Evolutionary conservation across 1,140 invertebrate species (phyloP), one percentile per base, ranked within the genome.

Genomic region (Dinoponera quadriceps): DNA sequence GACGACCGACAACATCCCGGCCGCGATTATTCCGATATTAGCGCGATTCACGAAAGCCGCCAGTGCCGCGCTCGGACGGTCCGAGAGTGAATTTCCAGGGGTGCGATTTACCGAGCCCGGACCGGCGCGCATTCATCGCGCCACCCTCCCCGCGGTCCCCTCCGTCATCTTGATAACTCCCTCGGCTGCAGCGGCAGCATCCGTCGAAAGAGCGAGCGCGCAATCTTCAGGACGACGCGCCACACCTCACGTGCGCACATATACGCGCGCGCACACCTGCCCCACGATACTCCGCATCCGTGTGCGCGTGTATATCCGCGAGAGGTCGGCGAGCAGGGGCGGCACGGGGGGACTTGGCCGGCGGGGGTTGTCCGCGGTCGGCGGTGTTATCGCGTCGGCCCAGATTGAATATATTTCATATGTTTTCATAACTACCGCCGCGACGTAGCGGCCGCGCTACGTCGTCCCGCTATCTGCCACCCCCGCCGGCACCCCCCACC

Each of bases 361-460:
- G 44, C 18, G 66, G 49, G 54, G 55, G 65, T 25, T 73, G 86
- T 84, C 66, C 85, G 86, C 88, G 88, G 85, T 71, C 75, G 59
- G 82, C 85, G 90, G 90, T 92, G 92, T 94, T 94, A 94, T 93
- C 92, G 90, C 90, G 82, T 82, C 91, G 86, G 89, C 89, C 90
- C 92, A 94, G 93, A 94, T 94, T 94, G 93, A 94, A 94, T 94
- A 94, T 94, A 94, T 94, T 94, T 94, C 93, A 94, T 94, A 94
- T 94, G 93, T 94, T 94, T 94, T 93, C 93, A 94, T 94, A 94
- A 94, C 94, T 94, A 93, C 89, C 92, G 89, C n/a, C n/a, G n/a
- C n/a, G n/a, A n/a, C n/a, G n/a, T n/a, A n/a, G n/a, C 84, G 62
- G 60, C 77, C 63, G 71, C 72, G 75, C 72, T 59, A 89, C 86